Percentiles rank a stretch among this genome's conserved stretches.
Conservation (phyloP, 2,888 invertebrate genomes). For the Malthinus seriepunctatus region DNA sequence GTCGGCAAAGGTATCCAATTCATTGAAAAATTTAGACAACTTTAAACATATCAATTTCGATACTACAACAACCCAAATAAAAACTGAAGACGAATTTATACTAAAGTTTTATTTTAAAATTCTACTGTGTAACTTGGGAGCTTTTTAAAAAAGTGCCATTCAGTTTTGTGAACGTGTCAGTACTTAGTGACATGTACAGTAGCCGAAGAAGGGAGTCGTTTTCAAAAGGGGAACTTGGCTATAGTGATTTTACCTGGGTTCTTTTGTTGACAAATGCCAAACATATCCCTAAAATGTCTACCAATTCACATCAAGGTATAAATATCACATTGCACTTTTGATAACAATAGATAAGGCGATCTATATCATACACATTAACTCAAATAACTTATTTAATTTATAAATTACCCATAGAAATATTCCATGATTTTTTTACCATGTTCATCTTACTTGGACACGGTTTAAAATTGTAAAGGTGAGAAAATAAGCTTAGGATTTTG, state of each 20-base stretch:
- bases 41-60: constrained; percentile 53
- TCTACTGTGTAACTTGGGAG: constrained; percentile 34
- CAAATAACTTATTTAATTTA: constrained; percentile 27
- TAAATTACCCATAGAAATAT: constrained; percentile 21
- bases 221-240: constrained; percentile 41
- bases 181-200: constrained; percentile 53
- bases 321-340: constrained; percentile 33
- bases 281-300: constrained; percentile 38
- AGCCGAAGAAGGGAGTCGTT: constrained; percentile 49
- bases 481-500: background rate
- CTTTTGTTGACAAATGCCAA: constrained; percentile 41
- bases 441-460: background rate
- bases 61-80: constrained; percentile 16
- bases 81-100: background rate
- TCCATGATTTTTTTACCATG: background rate
- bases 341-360: constrained; percentile 25
- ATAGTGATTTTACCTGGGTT: constrained; percentile 52
- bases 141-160: constrained; percentile 50
- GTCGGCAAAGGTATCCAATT: constrained; percentile 33
- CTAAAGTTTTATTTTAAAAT: background rate
- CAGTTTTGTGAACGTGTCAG: constrained; percentile 54
- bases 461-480: background rate
- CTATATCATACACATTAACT: constrained; percentile 31
- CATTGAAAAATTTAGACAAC: constrained; percentile 48
- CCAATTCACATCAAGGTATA: constrained; percentile 36